Conservation (phyloP, 2,888 invertebrate species). For the Automeris io region DNA sequence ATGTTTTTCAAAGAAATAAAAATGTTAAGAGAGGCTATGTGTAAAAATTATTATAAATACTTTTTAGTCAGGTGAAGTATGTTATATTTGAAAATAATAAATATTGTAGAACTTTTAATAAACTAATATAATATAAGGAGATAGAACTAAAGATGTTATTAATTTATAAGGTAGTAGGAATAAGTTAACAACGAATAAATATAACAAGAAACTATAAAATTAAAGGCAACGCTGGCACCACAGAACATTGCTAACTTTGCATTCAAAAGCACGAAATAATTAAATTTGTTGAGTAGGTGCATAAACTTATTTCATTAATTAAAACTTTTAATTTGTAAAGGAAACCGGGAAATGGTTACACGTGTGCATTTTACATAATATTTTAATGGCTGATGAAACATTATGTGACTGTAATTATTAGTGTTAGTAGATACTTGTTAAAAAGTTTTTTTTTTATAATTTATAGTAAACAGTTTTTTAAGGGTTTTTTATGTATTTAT, state of each 20-base stretch:
- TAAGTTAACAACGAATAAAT: not conserved
- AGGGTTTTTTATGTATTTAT: not conserved
- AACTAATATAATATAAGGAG: too few relatives aligned
- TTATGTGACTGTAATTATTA: too few relatives aligned
- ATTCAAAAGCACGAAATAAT: slow-evolving; percentile 11
- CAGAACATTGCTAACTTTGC: slow-evolving; percentile 1
- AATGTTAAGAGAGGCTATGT: too few relatives aligned
- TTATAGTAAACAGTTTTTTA: not conserved
- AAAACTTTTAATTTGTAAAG: slow-evolving; percentile 32
- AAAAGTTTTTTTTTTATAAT: not conserved
- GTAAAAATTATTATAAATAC: too few relatives aligned
- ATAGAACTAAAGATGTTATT: too few relatives aligned
- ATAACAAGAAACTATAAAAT: not conserved
- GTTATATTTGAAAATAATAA: too few relatives aligned
- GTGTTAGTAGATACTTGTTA: not conserved
- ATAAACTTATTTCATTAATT: slow-evolving; percentile 31
- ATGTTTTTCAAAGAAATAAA: too few relatives aligned
- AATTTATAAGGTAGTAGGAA: not conserved
- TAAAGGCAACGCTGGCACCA: not conserved
- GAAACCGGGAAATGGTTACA: slow-evolving; percentile 17
- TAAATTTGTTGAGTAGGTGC: slow-evolving; percentile 22
- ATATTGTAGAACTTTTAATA: too few relatives aligned
- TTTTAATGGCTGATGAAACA: too few relatives aligned
- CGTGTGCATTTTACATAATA: not conserved
- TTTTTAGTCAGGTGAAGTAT: too few relatives aligned